Evolutionary conservation across 2,113 vertebrate species (phyloP).

Genomic region (Cepphus grylle): DNA sequence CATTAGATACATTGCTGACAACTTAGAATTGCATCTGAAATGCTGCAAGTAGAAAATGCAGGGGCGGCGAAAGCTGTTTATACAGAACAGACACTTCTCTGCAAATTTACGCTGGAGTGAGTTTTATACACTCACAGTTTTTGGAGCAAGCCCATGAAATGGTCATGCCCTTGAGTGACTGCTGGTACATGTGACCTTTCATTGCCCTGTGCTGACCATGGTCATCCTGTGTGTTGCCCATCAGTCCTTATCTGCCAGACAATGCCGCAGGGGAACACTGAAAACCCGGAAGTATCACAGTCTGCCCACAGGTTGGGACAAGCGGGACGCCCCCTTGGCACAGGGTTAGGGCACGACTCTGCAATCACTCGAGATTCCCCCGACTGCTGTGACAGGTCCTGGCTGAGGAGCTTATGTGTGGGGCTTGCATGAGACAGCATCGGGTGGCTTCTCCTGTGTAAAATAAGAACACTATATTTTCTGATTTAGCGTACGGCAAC

Average conservation of each 20-base stretch:
- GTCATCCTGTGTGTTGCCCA: neutral
- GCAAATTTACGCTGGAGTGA: neutral
- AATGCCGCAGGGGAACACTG: rapidly evolving
- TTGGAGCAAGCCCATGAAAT: neutral
- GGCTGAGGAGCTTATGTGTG: neutral
- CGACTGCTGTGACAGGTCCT: neutral
- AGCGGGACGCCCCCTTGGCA: rapidly evolving
- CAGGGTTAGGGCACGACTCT: neutral
- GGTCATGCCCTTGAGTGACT: neutral
- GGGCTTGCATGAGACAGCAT: neutral
- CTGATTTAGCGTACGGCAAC: neutral
- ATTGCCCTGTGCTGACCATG: neutral
- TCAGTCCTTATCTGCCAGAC: neutral
- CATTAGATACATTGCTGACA: neutral
- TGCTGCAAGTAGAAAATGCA: neutral
- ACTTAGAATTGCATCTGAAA: neutral
- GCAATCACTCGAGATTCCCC: neutral
- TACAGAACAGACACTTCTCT: neutral
- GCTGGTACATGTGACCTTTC: neutral
- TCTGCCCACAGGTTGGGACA: neutral
- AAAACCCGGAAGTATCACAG: neutral
- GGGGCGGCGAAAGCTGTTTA: neutral
- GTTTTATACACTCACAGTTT: neutral
- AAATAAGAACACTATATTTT: neutral
- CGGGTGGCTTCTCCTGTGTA: neutral